These are phyloP conservation scores for Rana temporaria DNA, from an alignment of 2,113 vertebrate genomes.

Conservation along the genomic window DNA sequence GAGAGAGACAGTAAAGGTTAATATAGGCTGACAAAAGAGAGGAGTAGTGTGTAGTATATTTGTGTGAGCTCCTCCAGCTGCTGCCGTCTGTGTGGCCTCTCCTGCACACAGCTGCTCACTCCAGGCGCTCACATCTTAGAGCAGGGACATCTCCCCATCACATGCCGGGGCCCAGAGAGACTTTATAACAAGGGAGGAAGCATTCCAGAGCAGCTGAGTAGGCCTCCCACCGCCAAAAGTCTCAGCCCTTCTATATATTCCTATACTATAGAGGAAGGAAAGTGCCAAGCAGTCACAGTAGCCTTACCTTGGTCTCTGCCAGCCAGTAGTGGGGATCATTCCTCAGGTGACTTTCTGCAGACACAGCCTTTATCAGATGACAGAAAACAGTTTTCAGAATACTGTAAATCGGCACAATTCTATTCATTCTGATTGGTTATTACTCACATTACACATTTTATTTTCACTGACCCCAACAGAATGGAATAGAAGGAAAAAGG, in stretches of 20 bases:
- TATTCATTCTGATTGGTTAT: too few relatives aligned
- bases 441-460: too few relatives aligned
- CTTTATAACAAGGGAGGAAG: not conserved
- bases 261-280: not conserved
- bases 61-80: slow-evolving; percentile 34
- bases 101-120: slow-evolving; percentile 43
- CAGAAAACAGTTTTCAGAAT: not conserved
- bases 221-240: not conserved
- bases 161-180: not conserved
- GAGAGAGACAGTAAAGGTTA: too few relatives aligned
- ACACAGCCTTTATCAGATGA: slow-evolving; percentile 75
- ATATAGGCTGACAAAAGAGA: not conserved
- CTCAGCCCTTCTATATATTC: not conserved
- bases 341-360: slow-evolving; percentile 75
- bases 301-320: slow-evolving; percentile 91
- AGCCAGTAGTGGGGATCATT: slow-evolving; percentile 90
- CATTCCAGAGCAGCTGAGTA: not conserved
- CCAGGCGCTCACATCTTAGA: not conserved
- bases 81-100: slow-evolving; percentile 43
- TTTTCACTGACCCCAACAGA: too few relatives aligned
- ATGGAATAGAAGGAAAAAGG: too few relatives aligned
- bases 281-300: not conserved
- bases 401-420: too few relatives aligned
- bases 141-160: slow-evolving; percentile 22
- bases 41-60: not conserved